Evolutionary conservation across 2,888 invertebrate genomes (phyloP).

Genomic region (Rapana venosa): DNA sequence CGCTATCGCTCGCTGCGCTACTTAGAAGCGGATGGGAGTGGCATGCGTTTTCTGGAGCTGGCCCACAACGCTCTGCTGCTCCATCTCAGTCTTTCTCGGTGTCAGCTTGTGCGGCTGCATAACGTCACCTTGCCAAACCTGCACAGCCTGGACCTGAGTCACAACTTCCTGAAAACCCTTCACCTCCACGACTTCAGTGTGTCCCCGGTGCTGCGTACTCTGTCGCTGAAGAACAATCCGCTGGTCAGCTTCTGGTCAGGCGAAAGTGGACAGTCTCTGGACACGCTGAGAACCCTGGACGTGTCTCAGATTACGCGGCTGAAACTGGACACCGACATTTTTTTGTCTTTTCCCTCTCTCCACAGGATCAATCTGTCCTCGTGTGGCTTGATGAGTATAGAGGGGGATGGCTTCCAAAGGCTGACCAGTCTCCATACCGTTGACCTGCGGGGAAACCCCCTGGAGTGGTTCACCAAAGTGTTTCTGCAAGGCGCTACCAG

Average conservation of each 20-base stretch:
- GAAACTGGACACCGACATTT: not conserved
- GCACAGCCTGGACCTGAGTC: not conserved
- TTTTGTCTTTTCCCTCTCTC: not conserved
- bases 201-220: not conserved
- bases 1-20: no score
- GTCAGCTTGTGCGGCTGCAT: not conserved
- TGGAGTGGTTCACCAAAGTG: not conserved
- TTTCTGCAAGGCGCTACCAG: not conserved
- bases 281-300: not conserved
- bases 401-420: not conserved
- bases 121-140: not conserved
- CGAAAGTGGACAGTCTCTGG: not conserved
- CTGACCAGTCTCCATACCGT: not conserved
- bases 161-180: not conserved
- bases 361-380: not conserved
- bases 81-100: slow-evolving; percentile 23
- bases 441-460: not conserved
- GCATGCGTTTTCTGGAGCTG: not conserved
- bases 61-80: not conserved
- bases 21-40: not conserved
- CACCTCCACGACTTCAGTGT: not conserved
- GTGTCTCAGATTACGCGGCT: not conserved
- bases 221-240: not conserved
- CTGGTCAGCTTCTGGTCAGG: not conserved
- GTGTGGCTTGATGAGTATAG: not conserved